phyloP scores from a whole-genome alignment of 30 jellyfish, hydroid and myxozoan genomes.

The Cassiopea andromeda region DNA sequence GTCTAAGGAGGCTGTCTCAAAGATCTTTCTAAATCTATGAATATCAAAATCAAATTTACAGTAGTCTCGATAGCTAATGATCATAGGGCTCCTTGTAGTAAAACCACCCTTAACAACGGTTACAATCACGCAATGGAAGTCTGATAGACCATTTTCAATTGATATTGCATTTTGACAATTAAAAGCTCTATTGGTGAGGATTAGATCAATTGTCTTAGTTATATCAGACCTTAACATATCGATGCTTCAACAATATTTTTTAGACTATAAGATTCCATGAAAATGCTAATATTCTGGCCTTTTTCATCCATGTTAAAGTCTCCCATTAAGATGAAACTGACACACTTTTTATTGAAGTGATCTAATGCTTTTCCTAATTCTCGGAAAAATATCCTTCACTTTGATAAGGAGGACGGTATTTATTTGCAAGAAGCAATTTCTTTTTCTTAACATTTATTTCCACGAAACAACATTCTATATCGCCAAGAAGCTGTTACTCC shows the following conservation, averaged over 20 bases:
- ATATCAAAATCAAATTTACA: background rate
- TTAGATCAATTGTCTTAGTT: background rate
- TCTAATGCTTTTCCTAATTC: background rate
- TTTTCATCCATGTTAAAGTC: background rate
- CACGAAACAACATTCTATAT: background rate
- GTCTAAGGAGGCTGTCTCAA: no score
- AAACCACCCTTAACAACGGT: background rate
- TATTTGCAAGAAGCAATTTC: background rate
- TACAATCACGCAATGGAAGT: background rate
- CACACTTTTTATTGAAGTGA: background rate
- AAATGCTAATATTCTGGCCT: background rate
- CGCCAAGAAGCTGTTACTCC: background rate
- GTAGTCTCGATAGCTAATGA: background rate
- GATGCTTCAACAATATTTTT: background rate
- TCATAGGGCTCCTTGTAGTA: background rate
- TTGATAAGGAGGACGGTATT: background rate
- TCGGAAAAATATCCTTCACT: background rate
- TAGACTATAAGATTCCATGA: background rate
- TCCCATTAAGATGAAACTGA: background rate
- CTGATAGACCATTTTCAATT: background rate
- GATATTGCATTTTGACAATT: background rate
- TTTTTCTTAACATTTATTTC: background rate
- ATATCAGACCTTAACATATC: background rate
- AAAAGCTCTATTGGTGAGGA: background rate
- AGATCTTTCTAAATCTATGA: no score